These are phyloP conservation scores for Nomada fabriciana DNA, from an alignment of 2,888 invertebrate genomes.

Conservation along the genomic window DNA sequence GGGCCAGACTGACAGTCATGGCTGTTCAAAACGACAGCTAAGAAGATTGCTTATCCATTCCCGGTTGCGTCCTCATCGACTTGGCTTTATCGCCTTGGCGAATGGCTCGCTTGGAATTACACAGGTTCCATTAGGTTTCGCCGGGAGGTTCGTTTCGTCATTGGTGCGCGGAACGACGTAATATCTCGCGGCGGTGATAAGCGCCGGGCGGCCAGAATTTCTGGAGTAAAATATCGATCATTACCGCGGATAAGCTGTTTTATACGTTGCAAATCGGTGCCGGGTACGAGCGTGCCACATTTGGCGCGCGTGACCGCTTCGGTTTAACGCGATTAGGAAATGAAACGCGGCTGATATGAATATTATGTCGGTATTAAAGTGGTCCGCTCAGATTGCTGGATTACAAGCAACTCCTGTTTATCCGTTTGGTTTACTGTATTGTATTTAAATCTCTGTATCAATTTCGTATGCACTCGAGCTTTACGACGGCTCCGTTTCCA, in stretches of 20 bases:
- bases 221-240: constrained; percentile 37
- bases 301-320: background rate
- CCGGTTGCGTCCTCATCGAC: constrained; percentile 63
- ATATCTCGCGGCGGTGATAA: constrained; percentile 41
- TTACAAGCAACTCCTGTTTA: background rate
- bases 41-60: constrained; percentile 70
- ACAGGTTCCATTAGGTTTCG: constrained; percentile 44
- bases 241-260: constrained; percentile 42
- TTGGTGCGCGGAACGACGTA: constrained; percentile 30
- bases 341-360: constrained; percentile 12
- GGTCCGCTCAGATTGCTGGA: background rate
- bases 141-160: constrained; percentile 17
- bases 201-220: constrained; percentile 26
- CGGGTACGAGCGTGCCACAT: background rate
- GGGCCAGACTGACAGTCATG: constrained; percentile 67
- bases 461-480: no score
- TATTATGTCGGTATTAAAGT: background rate
- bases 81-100: constrained; percentile 53
- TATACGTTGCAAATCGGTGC: constrained; percentile 22
- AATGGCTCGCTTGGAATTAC: constrained; percentile 51
- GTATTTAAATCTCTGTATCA: no score
- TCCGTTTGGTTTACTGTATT: background rate
- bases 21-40: constrained; percentile 69
- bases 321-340: constrained; percentile 2
- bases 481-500: no score